phyloP scores from a whole-genome alignment of 1,140 invertebrate genomes.

The Heliconius nattereri region DNA sequence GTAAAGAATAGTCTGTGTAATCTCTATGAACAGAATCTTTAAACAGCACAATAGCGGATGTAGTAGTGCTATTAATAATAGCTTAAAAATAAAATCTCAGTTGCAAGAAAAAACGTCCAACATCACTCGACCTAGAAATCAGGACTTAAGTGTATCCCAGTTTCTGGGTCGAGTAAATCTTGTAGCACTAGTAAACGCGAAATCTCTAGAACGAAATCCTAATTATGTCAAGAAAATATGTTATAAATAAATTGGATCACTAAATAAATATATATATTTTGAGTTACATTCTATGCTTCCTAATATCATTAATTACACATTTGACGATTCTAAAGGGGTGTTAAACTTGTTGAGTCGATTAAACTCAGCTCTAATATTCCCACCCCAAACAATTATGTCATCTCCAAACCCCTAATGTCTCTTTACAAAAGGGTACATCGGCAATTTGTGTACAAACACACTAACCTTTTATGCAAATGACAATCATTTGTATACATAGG shows the following conservation, averaged over 20 bases:
- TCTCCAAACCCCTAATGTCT: slow-evolving; percentile 57
- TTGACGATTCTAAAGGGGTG: slow-evolving; percentile 59
- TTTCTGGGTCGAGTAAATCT: slow-evolving; percentile 38
- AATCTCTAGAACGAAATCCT: slow-evolving; percentile 16
- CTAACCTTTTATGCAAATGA: slow-evolving; percentile 44
- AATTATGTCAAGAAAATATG: slow-evolving; percentile 12
- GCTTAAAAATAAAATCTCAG: not conserved
- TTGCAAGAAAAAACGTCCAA: slow-evolving; percentile 11
- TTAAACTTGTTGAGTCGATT: slow-evolving; percentile 74
- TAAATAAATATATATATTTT: not conserved
- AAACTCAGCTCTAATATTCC: slow-evolving; percentile 65
- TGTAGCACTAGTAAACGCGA: slow-evolving; percentile 15
- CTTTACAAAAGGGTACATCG: slow-evolving; percentile 61
- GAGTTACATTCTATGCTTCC: not conserved
- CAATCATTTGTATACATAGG: slow-evolving; percentile 35
- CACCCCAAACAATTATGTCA: slow-evolving; percentile 75
- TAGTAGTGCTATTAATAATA: not conserved
- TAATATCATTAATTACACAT: slow-evolving; percentile 35
- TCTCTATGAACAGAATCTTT: not conserved
- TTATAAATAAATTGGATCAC: not conserved
- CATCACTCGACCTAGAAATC: slow-evolving; percentile 37
- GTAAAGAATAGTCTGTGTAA: not conserved
- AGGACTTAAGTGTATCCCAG: slow-evolving; percentile 24
- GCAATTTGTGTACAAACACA: slow-evolving; percentile 54
- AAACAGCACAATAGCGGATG: not conserved